Evolutionary conservation across 1,140 invertebrate genomes (phyloP), one percentile per base, ranked within the genome.

Genomic region (Maniola jurtina): DNA sequence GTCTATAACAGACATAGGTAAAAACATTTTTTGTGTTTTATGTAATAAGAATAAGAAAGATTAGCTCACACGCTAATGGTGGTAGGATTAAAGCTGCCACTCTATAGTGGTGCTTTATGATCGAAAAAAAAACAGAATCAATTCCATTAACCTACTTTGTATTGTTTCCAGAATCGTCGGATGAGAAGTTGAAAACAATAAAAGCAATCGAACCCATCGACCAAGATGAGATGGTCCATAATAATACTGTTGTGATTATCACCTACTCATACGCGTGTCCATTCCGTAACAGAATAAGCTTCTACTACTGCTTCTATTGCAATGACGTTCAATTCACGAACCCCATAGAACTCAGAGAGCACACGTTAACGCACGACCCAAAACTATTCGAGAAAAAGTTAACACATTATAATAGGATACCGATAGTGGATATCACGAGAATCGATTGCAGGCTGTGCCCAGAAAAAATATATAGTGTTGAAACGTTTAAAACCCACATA

Each of bases 261-360:
- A 69, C 81, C 8, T 80, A 85, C 58, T 86, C 84, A 0, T 89
- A 80, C 3, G 84, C 88, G 0, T 86, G 83, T 59, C 87, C 87
- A 0, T 89, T 89, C 45, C 79, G 78, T 2, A 87, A 84, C 25
- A 50, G 84, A 45, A 84, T 86, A 13, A 86, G 81, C 34, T 80
- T 84, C 14, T 89, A 88, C 50, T 89, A 88, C 14, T 89, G 87
- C 14, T 86, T 81, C 50, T 89, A 89, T 54, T 89, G 87, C 55
- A 73, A 78, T 42, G 84, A 89, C 10, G 25, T 4, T 25, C 83
- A 86, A n/a, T 89, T 88, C 61, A 84, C 81, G 0, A 85, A 86
- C 13, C 87, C 85, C 0, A 69, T 47, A 2, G 85, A 89, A 65
- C 40, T 89, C 0, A 70, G 85, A 14, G 87, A 88, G 0, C 87